Base-by-base conservation (phyloP, 2,797 vertebrate species). In the Xenops minutus region DNA sequence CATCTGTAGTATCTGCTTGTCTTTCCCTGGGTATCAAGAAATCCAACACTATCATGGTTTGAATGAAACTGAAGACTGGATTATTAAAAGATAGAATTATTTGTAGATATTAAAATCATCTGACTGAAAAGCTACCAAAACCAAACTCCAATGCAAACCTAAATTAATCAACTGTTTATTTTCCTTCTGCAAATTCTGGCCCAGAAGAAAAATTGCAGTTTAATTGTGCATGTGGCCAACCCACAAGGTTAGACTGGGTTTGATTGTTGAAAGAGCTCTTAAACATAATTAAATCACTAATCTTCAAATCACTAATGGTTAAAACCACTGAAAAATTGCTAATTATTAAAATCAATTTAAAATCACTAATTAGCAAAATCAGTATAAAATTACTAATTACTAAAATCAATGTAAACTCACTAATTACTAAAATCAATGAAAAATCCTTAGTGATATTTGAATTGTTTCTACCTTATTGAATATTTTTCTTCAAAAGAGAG, bases 171-270 rank as follows among this genome's bases (percentile, higher is more conserved):
- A 44, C 43, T 44, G 15, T 27, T 72, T 12, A 3, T 56, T 73
- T 79, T 36, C 48, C 29, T 24, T 48, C 19, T 49, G 26, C 36
- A 15, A 29, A 64, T 91, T 69, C 32, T 46, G 43, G 21, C 29
- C 37, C n/a, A 19, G n/a, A 37, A 78, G 20, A 36, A 41, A 48
- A 88, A 34, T 4, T 11, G 20, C 14, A 12, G 43, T 26, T 89
- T 63, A 22, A 43, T 12, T 23, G 9, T 19, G 15, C 26, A 32
- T 3, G 7, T 43, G 48, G n/a, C n/a, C 56, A 67, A 14, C 3
- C 37, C 9, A 14, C 2, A 30, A 24, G 4, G 23, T 19, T n/a
- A 37, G 27, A 26, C n/a, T 20, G 8, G 0, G 0, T 16, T 64
- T 67, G 15, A 30, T 21, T 49, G 36, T n/a, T 30, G 44, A 58